Percentiles rank a stretch among this genome's conserved stretches.
phyloP scores from a whole-genome alignment of 2,888 invertebrate species.

The Synanthedon andrenaeformis region DNA sequence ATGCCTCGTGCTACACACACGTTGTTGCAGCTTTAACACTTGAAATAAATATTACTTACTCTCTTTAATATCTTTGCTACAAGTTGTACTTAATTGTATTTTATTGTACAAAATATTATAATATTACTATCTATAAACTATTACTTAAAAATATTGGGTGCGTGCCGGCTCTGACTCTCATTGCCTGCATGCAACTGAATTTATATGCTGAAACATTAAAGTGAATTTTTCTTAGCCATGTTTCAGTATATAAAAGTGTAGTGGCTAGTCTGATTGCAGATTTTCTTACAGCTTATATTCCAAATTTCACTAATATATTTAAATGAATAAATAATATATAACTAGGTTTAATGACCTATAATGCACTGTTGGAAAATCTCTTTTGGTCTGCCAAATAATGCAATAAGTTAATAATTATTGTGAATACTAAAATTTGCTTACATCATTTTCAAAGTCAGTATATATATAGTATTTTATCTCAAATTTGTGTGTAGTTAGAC shows the following conservation, averaged over 20 bases:
- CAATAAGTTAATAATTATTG: constrained; percentile 62
- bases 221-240: constrained; percentile 62
- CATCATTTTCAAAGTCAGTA: constrained; percentile 65
- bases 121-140: constrained; percentile 69
- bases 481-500: constrained; percentile 63
- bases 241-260: constrained; percentile 67
- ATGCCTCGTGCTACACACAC: constrained; percentile 69
- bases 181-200: constrained; percentile 67
- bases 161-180: constrained; percentile 60
- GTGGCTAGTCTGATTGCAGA: constrained; percentile 69
- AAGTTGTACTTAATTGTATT: constrained; percentile 78
- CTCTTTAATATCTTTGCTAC: constrained; percentile 76
- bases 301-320: constrained; percentile 65
- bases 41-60: constrained; percentile 69
- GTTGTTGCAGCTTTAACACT: constrained; percentile 68
- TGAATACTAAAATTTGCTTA: constrained; percentile 70
- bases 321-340: constrained; percentile 14
- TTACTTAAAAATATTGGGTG: constrained; percentile 65
- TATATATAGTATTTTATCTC: constrained; percentile 64
- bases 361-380: constrained; percentile 71
- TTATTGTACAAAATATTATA: constrained; percentile 79
- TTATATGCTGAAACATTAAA: constrained; percentile 68
- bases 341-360: constrained; percentile 58
- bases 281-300: constrained; percentile 71
- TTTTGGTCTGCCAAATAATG: constrained; percentile 69